Base-by-base conservation (phyloP, 2,113 vertebrate genomes). In the Trogon melanurus region DNA sequence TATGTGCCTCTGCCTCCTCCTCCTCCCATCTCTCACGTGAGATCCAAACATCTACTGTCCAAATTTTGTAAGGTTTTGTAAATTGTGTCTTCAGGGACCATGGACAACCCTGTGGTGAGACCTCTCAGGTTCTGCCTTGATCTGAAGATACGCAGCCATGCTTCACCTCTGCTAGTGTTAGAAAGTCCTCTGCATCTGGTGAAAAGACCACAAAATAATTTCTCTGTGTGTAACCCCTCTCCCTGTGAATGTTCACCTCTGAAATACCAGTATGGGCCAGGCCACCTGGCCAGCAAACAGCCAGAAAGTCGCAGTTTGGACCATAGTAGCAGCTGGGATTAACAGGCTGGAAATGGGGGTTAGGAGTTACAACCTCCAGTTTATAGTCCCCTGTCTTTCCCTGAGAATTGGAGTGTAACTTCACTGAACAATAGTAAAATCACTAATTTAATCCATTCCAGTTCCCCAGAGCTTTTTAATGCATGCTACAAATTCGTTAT, bases 401-500 rank as follows among this genome's bases (percentile, higher is more conserved):
- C 8, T 32, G 54, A 61, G 38, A 78, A 71, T 2, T 53, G 19
- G 13, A 62, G 34, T 36, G 8, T 16, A 53, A 51, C n/a, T 79
- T 81, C 13, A 45, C 21, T 90, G 60, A 93, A 74, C 60, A 90
- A 50, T 13, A 78, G 38, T 76, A 74, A 60, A 86, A 78, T 81
- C 56, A 61, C n/a, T 84, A 30, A 60, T 80, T 80, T 88, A 92
- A 81, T 54, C 22, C 69, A 15, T 91, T 80, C 64, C 8, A 36
- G 45, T 51, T 88, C 75, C n/a, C 71, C 1, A 1, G 53, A 83
- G 71, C 65, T 79, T 89, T 78, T 84, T 74, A 88, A 80, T 61
- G 61, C 41, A 23, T 67, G 38, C 38, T 72, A 25, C n/a, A 61
- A 85, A 91, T 65, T 72, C 84, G 88, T 96, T 75, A 72, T 64